phyloP scores from a whole-genome alignment of 2,888 invertebrate genomes.

The Galeruca laticollis region DNA sequence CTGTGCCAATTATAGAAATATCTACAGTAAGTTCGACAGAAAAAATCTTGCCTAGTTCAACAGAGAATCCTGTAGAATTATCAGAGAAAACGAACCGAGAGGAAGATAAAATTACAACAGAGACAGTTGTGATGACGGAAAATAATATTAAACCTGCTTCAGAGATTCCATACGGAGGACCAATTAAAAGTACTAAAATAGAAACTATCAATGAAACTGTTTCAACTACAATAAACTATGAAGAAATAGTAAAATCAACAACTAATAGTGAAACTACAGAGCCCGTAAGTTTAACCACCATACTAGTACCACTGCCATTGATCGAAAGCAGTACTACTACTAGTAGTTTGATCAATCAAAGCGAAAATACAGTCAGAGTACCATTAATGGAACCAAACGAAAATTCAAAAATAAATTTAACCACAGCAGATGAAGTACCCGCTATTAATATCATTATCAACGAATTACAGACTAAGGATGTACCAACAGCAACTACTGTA shows the following conservation, averaged over 20 bases:
- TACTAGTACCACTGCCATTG: slow-evolving; percentile 9
- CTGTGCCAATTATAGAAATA: background rate
- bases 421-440: slow-evolving; percentile 23
- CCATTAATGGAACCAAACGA: slow-evolving; percentile 25
- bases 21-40: slow-evolving; percentile 12
- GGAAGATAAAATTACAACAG: slow-evolving; percentile 29
- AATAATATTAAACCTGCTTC: background rate
- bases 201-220: slow-evolving; percentile 29
- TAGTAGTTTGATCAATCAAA: background rate
- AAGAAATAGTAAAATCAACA: slow-evolving; percentile 20
- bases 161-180: background rate
- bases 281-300: slow-evolving; percentile 14
- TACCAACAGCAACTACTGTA: slow-evolving; percentile 21
- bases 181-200: slow-evolving; percentile 36
- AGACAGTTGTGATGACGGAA: slow-evolving; percentile 10
- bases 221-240: slow-evolving; percentile 3
- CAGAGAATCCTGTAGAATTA: background rate
- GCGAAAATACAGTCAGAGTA: slow-evolving; percentile 10
- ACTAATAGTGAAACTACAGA: slow-evolving; percentile 11
- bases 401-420: background rate
- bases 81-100: background rate
- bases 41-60: too few relatives aligned
- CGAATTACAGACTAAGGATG: slow-evolving; percentile 10
- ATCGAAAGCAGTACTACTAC: slow-evolving; percentile 14
- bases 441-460: slow-evolving; percentile 38